These are phyloP conservation scores for Xestia xanthographa DNA, from an alignment of 2,888 invertebrate genomes.

Conservation along the genomic window DNA sequence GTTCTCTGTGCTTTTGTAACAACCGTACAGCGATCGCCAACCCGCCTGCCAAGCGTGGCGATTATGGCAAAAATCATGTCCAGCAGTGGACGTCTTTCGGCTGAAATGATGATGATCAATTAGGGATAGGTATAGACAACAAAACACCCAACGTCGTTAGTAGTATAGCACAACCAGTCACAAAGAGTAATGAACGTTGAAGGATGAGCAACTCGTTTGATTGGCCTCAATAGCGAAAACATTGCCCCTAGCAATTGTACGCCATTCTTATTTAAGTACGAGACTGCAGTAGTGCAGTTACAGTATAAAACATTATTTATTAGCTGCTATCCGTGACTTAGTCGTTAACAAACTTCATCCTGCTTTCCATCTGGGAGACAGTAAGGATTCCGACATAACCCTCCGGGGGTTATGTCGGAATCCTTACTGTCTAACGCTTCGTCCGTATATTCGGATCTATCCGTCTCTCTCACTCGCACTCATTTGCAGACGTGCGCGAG, in stretches of 20 bases:
- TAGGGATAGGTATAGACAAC: background rate
- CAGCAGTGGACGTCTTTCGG: too few species aligned
- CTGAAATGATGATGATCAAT: too few species aligned
- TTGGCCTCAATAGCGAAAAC: conserved; percentile 55
- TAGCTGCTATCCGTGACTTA: conserved; percentile 4
- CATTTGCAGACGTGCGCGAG: too few species aligned
- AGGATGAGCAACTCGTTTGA: conserved; percentile 43
- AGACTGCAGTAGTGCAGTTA: conserved; percentile 24
- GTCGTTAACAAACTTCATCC: background rate
- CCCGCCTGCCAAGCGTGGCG: too few species aligned
- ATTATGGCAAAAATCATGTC: too few species aligned
- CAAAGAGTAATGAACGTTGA: conserved; percentile 33
- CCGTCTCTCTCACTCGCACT: too few species aligned
- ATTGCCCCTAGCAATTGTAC: conserved; percentile 44
- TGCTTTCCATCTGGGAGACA: background rate
- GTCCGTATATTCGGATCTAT: too few species aligned
- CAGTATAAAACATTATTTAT: conserved; percentile 23
- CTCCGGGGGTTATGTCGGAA: background rate
- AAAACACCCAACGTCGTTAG: background rate
- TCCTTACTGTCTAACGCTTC: too few species aligned
- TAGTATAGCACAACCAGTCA: conserved; percentile 25
- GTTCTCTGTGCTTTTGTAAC: too few species aligned
- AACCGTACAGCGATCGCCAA: too few species aligned
- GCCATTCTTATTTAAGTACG: conserved; percentile 22
- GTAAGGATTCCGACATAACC: too few species aligned